These are phyloP conservation scores for Poeciliopsis occidentalis DNA, from an alignment of 2,113 vertebrate genomes.

Conservation along the genomic window DNA sequence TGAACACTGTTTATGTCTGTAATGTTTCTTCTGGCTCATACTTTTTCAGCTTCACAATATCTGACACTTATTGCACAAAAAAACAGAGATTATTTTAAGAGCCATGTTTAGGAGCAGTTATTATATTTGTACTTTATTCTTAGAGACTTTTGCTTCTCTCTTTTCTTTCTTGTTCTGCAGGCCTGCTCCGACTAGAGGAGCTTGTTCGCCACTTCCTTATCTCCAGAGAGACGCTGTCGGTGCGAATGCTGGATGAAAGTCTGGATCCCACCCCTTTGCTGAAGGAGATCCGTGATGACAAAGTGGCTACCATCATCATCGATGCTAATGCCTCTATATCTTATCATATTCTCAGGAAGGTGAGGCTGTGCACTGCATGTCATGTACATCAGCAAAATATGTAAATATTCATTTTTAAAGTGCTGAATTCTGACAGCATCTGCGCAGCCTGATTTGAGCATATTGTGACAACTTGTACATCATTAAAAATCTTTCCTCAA, in stretches of 20 bases:
- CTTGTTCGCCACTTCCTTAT: conserved; percentile 89
- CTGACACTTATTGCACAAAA: neutral
- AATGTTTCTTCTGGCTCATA: neutral
- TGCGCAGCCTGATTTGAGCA: too few relatives aligned
- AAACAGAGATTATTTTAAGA: neutral
- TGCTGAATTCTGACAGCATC: too few relatives aligned
- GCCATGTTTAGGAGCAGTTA: neutral
- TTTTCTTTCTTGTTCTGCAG: conserved; percentile 57
- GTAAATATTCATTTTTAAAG: too few relatives aligned
- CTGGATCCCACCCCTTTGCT: conserved; percentile 87
- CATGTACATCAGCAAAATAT: neutral
- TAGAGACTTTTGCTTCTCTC: neutral
- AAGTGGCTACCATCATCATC: conserved; percentile 91
- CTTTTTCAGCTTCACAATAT: neutral
- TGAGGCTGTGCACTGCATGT: conserved; percentile 18
- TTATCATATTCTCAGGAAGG: conserved; percentile 89
- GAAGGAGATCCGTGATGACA: conserved; percentile 92
- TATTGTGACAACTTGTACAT: too few relatives aligned
- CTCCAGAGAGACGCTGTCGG: conserved; percentile 88
- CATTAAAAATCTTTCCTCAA: neutral
- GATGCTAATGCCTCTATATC: conserved; percentile 89
- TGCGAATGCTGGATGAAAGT: conserved; percentile 88
- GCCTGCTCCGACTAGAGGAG: conserved; percentile 89
- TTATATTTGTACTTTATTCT: neutral
- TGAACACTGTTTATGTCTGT: neutral